A percentile compares a stretch with the other conserved stretches of the same genome.
These are phyloP conservation scores for Netelia melanura DNA, from an alignment of 2,888 invertebrate genomes.

Conservation along the genomic window DNA sequence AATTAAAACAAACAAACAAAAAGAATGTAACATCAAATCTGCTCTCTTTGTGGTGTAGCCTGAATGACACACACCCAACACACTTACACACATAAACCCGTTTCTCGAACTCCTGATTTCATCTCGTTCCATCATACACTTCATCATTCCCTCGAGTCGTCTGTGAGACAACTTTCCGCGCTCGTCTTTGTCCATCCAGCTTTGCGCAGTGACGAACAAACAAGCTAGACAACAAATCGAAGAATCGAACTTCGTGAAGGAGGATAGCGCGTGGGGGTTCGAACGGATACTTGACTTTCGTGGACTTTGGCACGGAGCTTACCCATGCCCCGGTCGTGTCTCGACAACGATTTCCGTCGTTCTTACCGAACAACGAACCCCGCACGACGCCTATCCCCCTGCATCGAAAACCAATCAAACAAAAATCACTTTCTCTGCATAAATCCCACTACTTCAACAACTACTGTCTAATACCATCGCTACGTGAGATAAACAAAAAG, in stretches of 20 bases:
- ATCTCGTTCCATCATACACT: conserved; percentile 43
- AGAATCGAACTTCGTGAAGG: conserved; percentile 51
- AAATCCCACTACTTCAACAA: conserved; percentile 39
- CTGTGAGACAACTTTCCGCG: conserved; percentile 23
- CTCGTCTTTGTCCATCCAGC: conserved; percentile 54
- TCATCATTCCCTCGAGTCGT: conserved; percentile 31
- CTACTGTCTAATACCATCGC: conserved; percentile 40
- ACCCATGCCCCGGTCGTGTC: conserved; percentile 50
- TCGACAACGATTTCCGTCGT: conserved; percentile 60
- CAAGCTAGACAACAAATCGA: conserved; percentile 1
- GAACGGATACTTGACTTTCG: conserved; percentile 40
- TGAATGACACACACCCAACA: conserved; percentile 54
- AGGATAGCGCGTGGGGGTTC: conserved; percentile 63
- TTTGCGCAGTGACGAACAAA: conserved; percentile 15
- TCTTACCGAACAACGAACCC: conserved; percentile 60
- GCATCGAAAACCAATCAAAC: conserved; percentile 42
- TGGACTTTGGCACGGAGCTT: conserved; percentile 31
- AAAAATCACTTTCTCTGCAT: conserved; percentile 30
- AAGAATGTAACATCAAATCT: conserved; percentile 63
- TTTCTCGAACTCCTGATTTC: conserved; percentile 55
- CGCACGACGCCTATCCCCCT: conserved; percentile 64
- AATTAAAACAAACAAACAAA: conserved; percentile 54
- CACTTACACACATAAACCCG: conserved; percentile 10
- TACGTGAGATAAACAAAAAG: conserved; percentile 29
- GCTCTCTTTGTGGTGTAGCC: conserved; percentile 77